phyloP scores from a whole-genome alignment of 2,797 vertebrate species.

The Hippopotamyrus pictus region DNA sequence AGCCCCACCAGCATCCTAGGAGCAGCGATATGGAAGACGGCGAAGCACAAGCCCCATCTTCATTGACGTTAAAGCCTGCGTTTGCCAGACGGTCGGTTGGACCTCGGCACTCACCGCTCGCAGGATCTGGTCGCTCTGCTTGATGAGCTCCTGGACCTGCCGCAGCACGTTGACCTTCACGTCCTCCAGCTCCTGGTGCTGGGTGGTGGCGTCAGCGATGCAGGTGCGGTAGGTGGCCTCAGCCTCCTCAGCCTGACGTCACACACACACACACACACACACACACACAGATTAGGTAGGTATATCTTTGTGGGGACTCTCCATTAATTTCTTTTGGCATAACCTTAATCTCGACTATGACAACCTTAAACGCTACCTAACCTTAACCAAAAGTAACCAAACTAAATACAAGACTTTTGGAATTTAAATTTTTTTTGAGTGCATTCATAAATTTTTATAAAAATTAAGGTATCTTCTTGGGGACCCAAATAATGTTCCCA shows the following conservation, averaged over 20 bases:
- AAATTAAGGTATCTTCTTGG: background rate
- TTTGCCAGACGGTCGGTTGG: background rate
- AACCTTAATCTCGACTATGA: background rate
- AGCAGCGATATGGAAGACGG: background rate
- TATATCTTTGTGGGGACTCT: background rate
- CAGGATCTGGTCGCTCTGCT: slow-evolving; percentile 89
- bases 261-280: background rate
- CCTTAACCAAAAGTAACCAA: background rate
- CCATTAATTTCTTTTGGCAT: background rate
- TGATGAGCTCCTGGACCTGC: slow-evolving; percentile 88
- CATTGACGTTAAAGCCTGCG: background rate
- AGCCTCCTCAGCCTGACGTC: slow-evolving; percentile 79
- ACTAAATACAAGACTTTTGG: background rate
- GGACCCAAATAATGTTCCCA: background rate
- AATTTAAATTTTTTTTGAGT: background rate
- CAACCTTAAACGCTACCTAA: background rate
- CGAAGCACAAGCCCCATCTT: background rate
- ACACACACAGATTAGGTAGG: background rate
- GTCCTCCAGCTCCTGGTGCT: slow-evolving; percentile 90
- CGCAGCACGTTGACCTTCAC: slow-evolving; percentile 84
- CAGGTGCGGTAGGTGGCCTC: slow-evolving; percentile 92
- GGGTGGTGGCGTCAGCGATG: slow-evolving; percentile 80
- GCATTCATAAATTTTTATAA: background rate
- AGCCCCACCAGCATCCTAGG: background rate
- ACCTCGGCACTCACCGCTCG: slow-evolving; percentile 69